A percentile compares a stretch with the other conserved stretches of the same genome.
Conservation (phyloP, 2,888 invertebrate species). For the Hedychridium roseum region DNA sequence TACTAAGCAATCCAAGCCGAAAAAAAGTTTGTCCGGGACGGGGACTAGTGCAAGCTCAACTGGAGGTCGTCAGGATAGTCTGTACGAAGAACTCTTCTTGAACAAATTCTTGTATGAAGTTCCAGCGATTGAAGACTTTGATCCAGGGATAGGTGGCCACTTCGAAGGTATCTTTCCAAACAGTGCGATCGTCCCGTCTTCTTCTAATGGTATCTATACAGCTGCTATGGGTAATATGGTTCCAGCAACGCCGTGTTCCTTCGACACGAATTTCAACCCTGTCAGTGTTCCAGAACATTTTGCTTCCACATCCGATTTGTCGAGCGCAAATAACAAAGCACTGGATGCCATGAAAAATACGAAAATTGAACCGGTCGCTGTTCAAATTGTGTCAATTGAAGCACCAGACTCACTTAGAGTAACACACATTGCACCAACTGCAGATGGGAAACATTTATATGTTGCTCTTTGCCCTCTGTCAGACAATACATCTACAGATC, state of each 20-base stretch:
- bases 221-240: slow-evolving; percentile 42
- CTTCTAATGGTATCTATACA: slow-evolving; percentile 53
- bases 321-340: slow-evolving; percentile 49
- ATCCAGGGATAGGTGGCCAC: slow-evolving; percentile 55
- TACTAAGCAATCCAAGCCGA: slow-evolving; percentile 63
- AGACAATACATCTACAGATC: slow-evolving; percentile 52
- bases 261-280: slow-evolving; percentile 56
- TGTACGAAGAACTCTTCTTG: slow-evolving; percentile 60
- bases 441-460: slow-evolving; percentile 55
- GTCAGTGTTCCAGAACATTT: slow-evolving; percentile 53
- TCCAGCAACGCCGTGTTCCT: slow-evolving; percentile 46
- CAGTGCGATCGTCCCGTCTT: slow-evolving; percentile 50
- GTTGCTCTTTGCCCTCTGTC: slow-evolving; percentile 48
- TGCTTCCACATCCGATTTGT: slow-evolving; percentile 55
- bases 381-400: slow-evolving; percentile 55
- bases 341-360: slow-evolving; percentile 46
- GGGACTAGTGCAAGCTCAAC: slow-evolving; percentile 66
- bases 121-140: slow-evolving; percentile 61
- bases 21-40: slow-evolving; percentile 64
- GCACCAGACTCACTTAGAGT: slow-evolving; percentile 52
- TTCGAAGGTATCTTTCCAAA: slow-evolving; percentile 51
- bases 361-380: slow-evolving; percentile 55
- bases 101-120: slow-evolving; percentile 59
- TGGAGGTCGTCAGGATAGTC: slow-evolving; percentile 58
- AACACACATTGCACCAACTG: slow-evolving; percentile 49